phyloP scores from a whole-genome alignment of 1,140 invertebrate species.

The Aphelenchoides besseyi region DNA sequence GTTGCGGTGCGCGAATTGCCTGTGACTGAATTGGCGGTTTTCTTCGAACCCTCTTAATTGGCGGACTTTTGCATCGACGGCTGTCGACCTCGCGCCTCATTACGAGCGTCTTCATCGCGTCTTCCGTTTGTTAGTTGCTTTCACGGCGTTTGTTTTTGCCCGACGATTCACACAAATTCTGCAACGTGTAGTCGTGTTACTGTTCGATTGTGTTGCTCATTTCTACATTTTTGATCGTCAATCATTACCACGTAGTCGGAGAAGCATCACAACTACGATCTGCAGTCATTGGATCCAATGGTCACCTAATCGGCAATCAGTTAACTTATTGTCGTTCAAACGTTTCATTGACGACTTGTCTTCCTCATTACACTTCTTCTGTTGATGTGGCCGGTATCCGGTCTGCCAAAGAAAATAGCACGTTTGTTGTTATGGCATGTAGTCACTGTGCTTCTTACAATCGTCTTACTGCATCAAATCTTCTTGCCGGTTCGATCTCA shows the following conservation, averaged over 20 bases:
- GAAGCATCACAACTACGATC: neutral
- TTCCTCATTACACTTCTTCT: neutral
- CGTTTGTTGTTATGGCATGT: neutral
- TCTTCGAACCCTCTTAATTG: neutral
- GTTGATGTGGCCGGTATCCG: neutral
- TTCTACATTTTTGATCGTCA: neutral
- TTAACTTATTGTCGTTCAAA: neutral
- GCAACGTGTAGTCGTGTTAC: neutral
- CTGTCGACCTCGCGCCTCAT: slow-evolving; percentile 3
- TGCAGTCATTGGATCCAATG: neutral
- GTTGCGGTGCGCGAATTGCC: neutral
- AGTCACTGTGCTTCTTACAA: neutral
- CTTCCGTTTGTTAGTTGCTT: neutral
- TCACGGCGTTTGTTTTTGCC: slow-evolving; percentile 14
- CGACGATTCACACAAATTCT: neutral
- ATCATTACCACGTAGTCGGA: neutral
- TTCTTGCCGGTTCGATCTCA: neutral
- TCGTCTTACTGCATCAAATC: neutral
- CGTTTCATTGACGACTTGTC: neutral
- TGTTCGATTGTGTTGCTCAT: neutral
- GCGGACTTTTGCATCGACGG: neutral
- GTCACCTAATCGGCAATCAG: neutral
- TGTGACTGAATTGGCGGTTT: neutral
- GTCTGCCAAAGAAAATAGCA: neutral
- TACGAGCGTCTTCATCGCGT: slow-evolving; percentile 8